Evolutionary conservation across 2,888 invertebrate genomes (phyloP).

Genomic region (Quadriops clusia): DNA sequence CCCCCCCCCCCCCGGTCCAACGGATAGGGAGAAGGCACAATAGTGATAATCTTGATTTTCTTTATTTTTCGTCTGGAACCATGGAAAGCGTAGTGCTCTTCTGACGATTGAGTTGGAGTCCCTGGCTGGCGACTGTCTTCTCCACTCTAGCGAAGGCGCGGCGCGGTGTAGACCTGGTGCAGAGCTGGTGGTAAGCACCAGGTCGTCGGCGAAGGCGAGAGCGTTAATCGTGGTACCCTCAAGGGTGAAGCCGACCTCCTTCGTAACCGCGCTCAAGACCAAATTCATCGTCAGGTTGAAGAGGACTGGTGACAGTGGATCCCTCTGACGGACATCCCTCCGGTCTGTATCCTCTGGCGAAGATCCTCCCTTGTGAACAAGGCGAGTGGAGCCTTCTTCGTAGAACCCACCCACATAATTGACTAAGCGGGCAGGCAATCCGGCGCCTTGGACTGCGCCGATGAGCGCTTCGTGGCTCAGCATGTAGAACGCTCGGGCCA

Average conservation of each 20-base stretch:
- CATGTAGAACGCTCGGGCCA: not conserved
- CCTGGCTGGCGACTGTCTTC: conserved; percentile 15
- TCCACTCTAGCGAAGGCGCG: conserved; percentile 17
- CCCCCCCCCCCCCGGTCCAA: too few species aligned
- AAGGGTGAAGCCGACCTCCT: not conserved
- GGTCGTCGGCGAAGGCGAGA: conserved; percentile 3
- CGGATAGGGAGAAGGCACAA: not conserved
- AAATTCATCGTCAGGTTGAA: not conserved
- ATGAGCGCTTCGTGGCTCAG: not conserved
- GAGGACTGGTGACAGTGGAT: not conserved
- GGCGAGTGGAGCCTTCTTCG: not conserved
- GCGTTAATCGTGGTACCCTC: conserved; percentile 1
- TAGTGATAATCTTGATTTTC: not conserved
- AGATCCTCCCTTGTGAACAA: not conserved
- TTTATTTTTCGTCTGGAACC: conserved; percentile 13
- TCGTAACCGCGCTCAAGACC: not conserved
- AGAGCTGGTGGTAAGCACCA: not conserved
- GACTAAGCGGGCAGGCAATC: not conserved
- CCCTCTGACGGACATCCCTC: not conserved
- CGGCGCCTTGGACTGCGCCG: not conserved
- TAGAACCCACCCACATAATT: not conserved
- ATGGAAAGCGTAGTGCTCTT: conserved; percentile 22
- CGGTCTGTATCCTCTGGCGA: too few species aligned
- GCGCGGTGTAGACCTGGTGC: not conserved
- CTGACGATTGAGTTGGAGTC: conserved; percentile 20